Evolutionary conservation across 1,140 invertebrate genomes (phyloP).

Genomic region (Maniola jurtina): DNA sequence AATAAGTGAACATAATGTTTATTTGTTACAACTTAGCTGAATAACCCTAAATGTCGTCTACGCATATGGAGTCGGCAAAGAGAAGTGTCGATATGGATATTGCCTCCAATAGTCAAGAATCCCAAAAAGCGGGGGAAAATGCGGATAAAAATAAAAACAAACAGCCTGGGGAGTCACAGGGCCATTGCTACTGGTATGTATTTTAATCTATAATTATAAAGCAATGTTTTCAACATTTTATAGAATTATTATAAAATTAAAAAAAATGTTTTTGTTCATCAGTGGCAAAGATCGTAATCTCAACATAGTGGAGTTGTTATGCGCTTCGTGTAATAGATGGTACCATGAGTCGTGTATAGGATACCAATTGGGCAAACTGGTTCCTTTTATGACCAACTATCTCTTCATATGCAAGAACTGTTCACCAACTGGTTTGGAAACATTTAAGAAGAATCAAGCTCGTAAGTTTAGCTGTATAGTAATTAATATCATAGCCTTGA

Average conservation of each 20-base stretch:
- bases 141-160: conserved; percentile 64
- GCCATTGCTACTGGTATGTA: conserved; percentile 66
- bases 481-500: too few species aligned
- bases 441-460: conserved; percentile 93
- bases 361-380: conserved; percentile 92
- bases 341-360: conserved; percentile 96
- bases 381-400: conserved; percentile 98
- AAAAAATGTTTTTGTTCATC: conserved; percentile 59
- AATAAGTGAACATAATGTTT: conserved; percentile 14
- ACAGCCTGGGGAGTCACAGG: conserved; percentile 50
- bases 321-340: conserved; percentile 93
- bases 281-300: conserved; percentile 96
- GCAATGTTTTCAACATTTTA: not conserved
- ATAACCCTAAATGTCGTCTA: conserved; percentile 36
- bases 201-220: not conserved
- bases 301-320: conserved; percentile 93
- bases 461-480: conserved; percentile 83
- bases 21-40: conserved; percentile 4
- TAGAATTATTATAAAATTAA: too few species aligned
- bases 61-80: conserved; percentile 30
- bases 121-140: conserved; percentile 63
- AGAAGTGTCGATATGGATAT: conserved; percentile 41
- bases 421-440: conserved; percentile 92
- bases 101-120: conserved; percentile 48
- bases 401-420: conserved; percentile 98